Conservation (phyloP, 2,113 vertebrate species). For the Cavia porcellus region DNA sequence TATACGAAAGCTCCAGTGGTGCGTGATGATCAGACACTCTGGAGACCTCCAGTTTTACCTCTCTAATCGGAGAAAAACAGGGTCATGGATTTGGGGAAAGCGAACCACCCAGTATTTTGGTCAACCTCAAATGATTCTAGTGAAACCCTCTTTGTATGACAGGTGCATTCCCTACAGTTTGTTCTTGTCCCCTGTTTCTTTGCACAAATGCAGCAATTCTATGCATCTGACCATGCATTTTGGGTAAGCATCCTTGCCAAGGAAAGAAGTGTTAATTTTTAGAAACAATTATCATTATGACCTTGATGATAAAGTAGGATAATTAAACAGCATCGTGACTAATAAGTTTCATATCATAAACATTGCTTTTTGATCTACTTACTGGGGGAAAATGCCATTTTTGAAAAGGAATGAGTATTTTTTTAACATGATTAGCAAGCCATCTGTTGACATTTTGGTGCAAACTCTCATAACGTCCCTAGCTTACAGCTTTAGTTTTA, state of each 20-base stretch:
- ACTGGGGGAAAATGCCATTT: slow-evolving; percentile 88
- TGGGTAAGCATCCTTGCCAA: slow-evolving; percentile 80
- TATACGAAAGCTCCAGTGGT: fast-evolving
- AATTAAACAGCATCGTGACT: slow-evolving; percentile 90
- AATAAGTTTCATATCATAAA: slow-evolving; percentile 91
- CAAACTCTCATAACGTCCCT: slow-evolving; percentile 90
- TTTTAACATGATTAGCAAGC: slow-evolving; percentile 93
- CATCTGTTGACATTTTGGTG: slow-evolving; percentile 92
- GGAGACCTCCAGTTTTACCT: background rate
- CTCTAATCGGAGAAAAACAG: background rate
- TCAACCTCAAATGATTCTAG: fast-evolving
- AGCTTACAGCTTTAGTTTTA: slow-evolving; percentile 90
- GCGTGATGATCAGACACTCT: background rate
- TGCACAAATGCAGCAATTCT: background rate
- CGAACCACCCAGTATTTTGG: background rate
- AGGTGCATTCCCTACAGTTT: fast-evolving
- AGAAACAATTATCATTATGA: slow-evolving; percentile 91
- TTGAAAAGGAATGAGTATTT: slow-evolving; percentile 90
- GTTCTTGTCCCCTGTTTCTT: background rate
- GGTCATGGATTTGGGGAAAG: background rate
- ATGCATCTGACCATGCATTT: slow-evolving; percentile 83
- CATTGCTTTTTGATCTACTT: slow-evolving; percentile 90
- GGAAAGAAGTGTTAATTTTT: slow-evolving; percentile 89
- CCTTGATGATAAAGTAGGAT: slow-evolving; percentile 91
- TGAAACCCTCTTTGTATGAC: fast-evolving